These are phyloP conservation scores for Chromobotia macracanthus DNA, from an alignment of 2,797 vertebrate species.

Conservation along the genomic window DNA sequence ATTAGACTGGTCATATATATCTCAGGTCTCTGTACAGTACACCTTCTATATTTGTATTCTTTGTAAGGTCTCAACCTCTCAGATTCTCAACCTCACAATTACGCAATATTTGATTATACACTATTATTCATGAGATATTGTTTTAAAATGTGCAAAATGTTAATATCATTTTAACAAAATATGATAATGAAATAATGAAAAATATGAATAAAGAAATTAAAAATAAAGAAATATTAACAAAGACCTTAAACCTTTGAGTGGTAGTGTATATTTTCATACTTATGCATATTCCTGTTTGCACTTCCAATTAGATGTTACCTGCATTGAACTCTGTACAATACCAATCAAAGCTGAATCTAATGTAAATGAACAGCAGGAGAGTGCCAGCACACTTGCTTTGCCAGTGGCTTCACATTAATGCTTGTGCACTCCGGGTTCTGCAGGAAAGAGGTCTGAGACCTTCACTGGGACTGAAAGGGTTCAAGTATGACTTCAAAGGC, in stretches of 20 bases:
- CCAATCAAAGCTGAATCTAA: background rate
- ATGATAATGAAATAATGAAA: too few relatives aligned
- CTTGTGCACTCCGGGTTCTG: constrained; percentile 51
- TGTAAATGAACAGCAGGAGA: constrained; percentile 15
- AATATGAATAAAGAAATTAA: too few relatives aligned
- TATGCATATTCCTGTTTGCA: background rate
- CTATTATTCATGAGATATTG: too few relatives aligned
- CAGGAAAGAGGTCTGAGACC: constrained; percentile 54
- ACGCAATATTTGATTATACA: too few relatives aligned
- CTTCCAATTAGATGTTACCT: background rate
- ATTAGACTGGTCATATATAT: too few relatives aligned
- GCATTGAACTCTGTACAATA: background rate
- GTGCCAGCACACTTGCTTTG: constrained; percentile 66
- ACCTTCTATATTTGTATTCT: too few relatives aligned
- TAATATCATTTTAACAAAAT: too few relatives aligned
- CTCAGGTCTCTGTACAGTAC: too few relatives aligned
- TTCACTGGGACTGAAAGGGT: constrained; percentile 27
- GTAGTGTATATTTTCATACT: background rate
- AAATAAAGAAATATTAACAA: too few relatives aligned
- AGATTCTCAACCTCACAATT: background rate
- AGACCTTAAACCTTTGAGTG: too few relatives aligned
- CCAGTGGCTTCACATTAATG: constrained; percentile 60
- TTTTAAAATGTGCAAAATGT: too few relatives aligned
- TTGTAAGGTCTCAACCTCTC: background rate
- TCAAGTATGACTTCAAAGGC: constrained; percentile 61